These are phyloP conservation scores for Dicrurus megarhynchus DNA, from an alignment of 2,113 vertebrate species.

Conservation along the genomic window DNA sequence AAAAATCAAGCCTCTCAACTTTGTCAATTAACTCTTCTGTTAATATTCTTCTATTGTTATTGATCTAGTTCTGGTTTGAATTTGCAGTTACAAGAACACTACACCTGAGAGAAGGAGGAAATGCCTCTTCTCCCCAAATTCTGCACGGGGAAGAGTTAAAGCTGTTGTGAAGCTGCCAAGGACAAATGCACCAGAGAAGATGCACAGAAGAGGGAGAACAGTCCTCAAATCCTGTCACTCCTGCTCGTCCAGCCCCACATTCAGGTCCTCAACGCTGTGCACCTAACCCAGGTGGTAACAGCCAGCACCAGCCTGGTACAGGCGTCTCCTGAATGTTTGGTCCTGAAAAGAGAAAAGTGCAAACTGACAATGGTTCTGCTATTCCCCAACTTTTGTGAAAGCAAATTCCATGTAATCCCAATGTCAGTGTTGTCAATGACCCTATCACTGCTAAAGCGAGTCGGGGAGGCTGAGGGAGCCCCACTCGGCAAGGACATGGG, in stretches of 20 bases:
- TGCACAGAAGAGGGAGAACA: not conserved
- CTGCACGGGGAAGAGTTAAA: not conserved
- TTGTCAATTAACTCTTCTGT: not conserved
- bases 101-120: not conserved
- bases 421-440: not conserved
- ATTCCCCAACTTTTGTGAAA: not conserved
- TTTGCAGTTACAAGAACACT: not conserved
- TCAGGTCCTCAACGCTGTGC: rapidly evolving
- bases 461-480: not conserved
- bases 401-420: not conserved
- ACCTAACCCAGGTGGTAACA: not conserved
- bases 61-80: not conserved
- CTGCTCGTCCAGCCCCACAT: not conserved
- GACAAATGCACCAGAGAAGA: rapidly evolving
- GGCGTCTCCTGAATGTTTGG: not conserved
- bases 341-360: not conserved
- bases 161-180: not conserved
- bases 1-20: not conserved
- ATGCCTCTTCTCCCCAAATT: not conserved
- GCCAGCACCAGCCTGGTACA: not conserved
- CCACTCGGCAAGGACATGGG: not conserved
- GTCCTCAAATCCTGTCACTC: not conserved
- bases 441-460: not conserved
- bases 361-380: not conserved
- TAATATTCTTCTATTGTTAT: not conserved